Evolutionary conservation across 1,140 invertebrate genomes (phyloP), one percentile per base, ranked within the genome.

Genomic region (Pinna nobilis): DNA sequence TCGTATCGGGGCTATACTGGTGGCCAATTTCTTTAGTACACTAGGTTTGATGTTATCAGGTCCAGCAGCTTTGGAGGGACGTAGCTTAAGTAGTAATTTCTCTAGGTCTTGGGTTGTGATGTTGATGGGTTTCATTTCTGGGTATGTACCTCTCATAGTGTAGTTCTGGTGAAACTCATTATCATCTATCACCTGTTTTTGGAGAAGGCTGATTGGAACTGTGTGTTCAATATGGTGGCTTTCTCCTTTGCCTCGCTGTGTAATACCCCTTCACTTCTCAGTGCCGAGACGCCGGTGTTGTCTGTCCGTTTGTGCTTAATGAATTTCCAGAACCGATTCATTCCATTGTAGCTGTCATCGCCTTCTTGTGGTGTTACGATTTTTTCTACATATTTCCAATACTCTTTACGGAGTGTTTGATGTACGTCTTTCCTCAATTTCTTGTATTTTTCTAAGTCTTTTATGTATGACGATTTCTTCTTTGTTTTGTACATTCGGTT

Each of bases 1-100:
- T 11, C 70, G 68, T 1, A 65, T 63, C 9, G 74, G 74, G n/a
- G n/a, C n/a, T n/a, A n/a, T n/a, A n/a, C n/a, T n/a, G n/a, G n/a
- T n/a, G 2, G 68, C 32, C 37, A 76, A 1, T 61, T 70, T 60
- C 65, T 75, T 75, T 25, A 70, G n/a, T 15, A 74, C 35, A 32
- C 49, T 50, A 13, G 55, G 57, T 20, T 11, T 55, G 37, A 70
- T 70, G 49, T 64, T 64, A 41, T 76, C 66, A 23, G 67, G 73
- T n/a, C 73, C 66, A 11, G 67, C n/a, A 32, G 60, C 44, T 41
- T 65, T 70, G 2, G 59, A 49, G n/a, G 74, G 30, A 7, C 66
- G 35, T 25, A 59, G 63, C 7, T 55, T 20, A 15, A 44, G 4
- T n/a, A 74, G 39, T 5, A 74, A 33, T 33, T 69, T 67, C 0